Evolutionary conservation across 2,888 invertebrate species (phyloP).

Genomic region (Frankliniella fusca): DNA sequence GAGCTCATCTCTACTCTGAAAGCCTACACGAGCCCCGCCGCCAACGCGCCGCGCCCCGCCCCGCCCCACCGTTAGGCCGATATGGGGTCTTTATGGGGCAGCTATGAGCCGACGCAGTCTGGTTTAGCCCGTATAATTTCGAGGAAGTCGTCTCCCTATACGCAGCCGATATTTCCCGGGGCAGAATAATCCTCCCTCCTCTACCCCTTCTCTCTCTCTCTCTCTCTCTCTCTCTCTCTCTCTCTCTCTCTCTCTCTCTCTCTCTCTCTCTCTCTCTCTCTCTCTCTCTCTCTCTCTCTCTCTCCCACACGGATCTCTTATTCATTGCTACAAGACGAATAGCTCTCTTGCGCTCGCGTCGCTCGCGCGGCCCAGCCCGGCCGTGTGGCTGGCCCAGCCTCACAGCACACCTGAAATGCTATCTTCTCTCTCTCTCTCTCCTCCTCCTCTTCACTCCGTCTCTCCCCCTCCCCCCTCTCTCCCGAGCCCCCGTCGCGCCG

Average conservation of each 20-base stretch:
- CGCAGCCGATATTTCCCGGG: conserved; percentile 13
- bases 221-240: neutral
- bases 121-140: conserved; percentile 17
- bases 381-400: neutral
- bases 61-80: too few relatives aligned
- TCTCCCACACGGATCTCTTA: neutral
- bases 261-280: neutral
- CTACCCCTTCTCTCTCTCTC: neutral
- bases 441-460: too few relatives aligned
- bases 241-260: neutral
- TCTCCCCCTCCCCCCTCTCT: too few relatives aligned
- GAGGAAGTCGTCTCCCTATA: conserved; percentile 12
- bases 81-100: too few relatives aligned
- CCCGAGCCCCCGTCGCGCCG: too few relatives aligned
- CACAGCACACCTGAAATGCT: neutral
- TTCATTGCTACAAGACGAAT: conserved; percentile 23
- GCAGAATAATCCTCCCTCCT: neutral
- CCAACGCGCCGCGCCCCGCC: too few relatives aligned
- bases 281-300: neutral
- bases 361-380: neutral
- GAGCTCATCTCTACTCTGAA: too few relatives aligned
- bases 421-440: too few relatives aligned
- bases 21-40: too few relatives aligned
- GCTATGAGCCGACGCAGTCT: neutral
- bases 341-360: neutral